Evolutionary conservation across 2,797 vertebrate genomes (phyloP), one percentile per base, ranked within the genome.

Genomic region (Euthynnus affinis): DNA sequence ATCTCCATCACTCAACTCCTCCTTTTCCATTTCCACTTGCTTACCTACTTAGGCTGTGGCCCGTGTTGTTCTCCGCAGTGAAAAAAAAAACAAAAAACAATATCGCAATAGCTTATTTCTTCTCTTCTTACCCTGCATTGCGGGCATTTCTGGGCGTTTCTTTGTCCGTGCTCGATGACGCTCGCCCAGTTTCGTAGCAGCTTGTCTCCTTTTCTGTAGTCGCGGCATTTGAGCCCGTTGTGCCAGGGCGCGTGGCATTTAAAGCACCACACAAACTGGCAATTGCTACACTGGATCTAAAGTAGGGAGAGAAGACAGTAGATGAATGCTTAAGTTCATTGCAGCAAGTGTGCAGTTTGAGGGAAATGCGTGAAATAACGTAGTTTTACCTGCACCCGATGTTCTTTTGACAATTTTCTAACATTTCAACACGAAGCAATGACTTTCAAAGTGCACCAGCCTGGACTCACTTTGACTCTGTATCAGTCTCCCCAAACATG

Each of bases 201-300:
- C 84, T 98, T 99, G 96, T 99, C 98, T 82, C 98, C 98, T 87
- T 96, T 98, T 89, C 95, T 96, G 95, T 98, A 99, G 37, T 99
- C 97, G 63, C 97, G 97, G 90, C 98, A 99, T 90, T 97, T 99
- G 84, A 99, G 91, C 0, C 97, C 98, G 84, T 97, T 96, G 84
- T 99, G 98, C 98, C 98, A 99, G 59, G 98, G 98, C 7, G 98
- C 96, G 60, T 99, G 98, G 95, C 98, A 99, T 93, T 97, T 99
- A 92, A 99, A 99, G 96, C 98, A 99, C 98, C 98, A 99, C 87
- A 98, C 90, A 87, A 99, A 97, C 94, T 98, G 97, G 95, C 98
- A 99, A 83, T 91, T 95, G n/a, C 95, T 95, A 91, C 98, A 99
- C 94, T 98, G 97, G 91, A 99, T 95, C 98, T 99, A 91, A 5